Base-by-base conservation (phyloP, 2,888 invertebrate species). In the Amphipoea lucens region DNA sequence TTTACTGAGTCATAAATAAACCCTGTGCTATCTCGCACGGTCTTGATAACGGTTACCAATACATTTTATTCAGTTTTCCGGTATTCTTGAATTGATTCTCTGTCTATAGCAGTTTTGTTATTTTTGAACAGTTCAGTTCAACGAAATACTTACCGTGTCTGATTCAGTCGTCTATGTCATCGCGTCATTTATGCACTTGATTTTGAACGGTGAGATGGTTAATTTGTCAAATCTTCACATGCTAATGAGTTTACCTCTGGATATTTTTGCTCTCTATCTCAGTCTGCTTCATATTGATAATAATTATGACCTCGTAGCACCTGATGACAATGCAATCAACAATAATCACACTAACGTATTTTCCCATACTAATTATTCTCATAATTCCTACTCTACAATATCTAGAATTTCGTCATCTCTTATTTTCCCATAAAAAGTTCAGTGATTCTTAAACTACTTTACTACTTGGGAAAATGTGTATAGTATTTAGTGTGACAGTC, bases 31-130 rank as follows among this genome's bases (percentile, higher is more conserved):
- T 84, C 86, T 86, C 4, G 45, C 76, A 83, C 73, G 73, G 42
- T 68, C 36, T 74, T 84, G 87, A 86, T 84, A 86, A 83, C 66
- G 17, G 4, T 73, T 82, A n/a, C 17, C 77, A 63, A 54, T 71
- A 76, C 23, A 51, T 70, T 82, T 86, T 62, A 63, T 71, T 74
- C 7, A 29, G 42, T 70, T 11, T 78, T 86, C 29, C 54, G 20
- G 29, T 72, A 71, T 65, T 75, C 67, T 63, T 67, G 29, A 62
- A 45, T 36, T 66, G 60, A n/a, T 11, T 72, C 12, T 81, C 14
- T 73, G 48, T 76, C 7, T 60, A 6, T 20, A 54, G 36, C 29
- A 48, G 29, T 65, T 71, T 45, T 40, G 63, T 83, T 14, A 51
- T 42, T 45, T 23, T 36, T 51, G 1, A 70, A 70, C 12, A 29